Conservation (phyloP, 2,113 vertebrate species). For the Halcyon malimbica region DNA sequence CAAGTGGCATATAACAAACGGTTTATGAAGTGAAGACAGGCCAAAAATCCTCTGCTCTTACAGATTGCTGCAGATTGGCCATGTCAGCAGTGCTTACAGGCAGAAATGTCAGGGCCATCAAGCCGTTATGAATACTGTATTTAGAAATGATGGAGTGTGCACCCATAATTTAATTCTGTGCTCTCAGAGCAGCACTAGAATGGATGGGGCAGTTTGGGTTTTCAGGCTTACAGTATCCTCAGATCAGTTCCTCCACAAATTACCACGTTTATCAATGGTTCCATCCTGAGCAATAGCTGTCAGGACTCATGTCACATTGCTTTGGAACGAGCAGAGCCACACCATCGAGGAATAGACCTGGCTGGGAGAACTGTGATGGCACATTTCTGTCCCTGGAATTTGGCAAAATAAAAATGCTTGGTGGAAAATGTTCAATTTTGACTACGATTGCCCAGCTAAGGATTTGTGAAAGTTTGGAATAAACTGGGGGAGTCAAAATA, state of each 20-base stretch:
- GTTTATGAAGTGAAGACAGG: neutral
- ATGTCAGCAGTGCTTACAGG: neutral
- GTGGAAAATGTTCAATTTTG: neutral
- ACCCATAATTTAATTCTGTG: neutral
- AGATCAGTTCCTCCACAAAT: neutral
- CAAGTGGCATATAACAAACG: neutral
- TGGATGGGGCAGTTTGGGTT: neutral
- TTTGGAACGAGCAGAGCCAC: slow-evolving; percentile 4
- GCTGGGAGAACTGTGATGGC: neutral
- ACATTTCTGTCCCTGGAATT: neutral
- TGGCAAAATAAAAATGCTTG: neutral
- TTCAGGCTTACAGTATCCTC: neutral
- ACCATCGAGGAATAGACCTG: neutral
- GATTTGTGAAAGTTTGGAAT: neutral
- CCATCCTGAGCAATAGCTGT: neutral
- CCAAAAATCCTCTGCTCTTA: neutral
- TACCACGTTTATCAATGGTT: neutral
- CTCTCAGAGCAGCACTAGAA: neutral
- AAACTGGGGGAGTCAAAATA: neutral
- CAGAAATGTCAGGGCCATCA: neutral
- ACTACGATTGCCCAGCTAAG: neutral
- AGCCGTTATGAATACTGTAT: neutral
- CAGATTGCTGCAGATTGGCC: neutral
- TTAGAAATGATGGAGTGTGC: neutral
- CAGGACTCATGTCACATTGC: neutral